Conservation (phyloP, 2,797 vertebrate species). For the Argyrosomus regius region DNA sequence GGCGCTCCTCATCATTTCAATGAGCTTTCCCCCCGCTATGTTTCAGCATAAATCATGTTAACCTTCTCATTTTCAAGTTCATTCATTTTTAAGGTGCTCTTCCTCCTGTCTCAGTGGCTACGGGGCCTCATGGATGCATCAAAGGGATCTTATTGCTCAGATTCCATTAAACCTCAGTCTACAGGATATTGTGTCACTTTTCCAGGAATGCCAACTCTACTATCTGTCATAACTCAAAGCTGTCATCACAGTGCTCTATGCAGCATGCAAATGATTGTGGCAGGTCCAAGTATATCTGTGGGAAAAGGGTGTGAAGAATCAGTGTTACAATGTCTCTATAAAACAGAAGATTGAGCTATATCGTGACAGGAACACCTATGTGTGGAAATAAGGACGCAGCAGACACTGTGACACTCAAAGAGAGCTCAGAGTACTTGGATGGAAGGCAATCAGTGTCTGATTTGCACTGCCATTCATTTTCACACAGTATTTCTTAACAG, state of each 20-base stretch:
- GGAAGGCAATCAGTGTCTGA: slow-evolving; percentile 15
- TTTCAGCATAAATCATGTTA: slow-evolving; percentile 84
- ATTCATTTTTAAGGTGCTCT: slow-evolving; percentile 84
- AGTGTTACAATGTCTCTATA: slow-evolving; percentile 30
- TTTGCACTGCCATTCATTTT: slow-evolving; percentile 20
- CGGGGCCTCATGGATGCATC: slow-evolving; percentile 56
- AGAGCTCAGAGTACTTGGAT: slow-evolving; percentile 3
- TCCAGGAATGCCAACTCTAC: slow-evolving; percentile 65
- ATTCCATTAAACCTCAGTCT: slow-evolving; percentile 79
- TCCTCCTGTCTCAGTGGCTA: slow-evolving; percentile 54
- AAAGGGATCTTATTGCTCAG: slow-evolving; percentile 71
- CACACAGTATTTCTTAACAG: slow-evolving; percentile 1
- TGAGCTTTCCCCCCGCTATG: slow-evolving; percentile 63
- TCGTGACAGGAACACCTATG: slow-evolving; percentile 56
- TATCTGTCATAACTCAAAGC: slow-evolving; percentile 69
- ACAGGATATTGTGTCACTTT: slow-evolving; percentile 74
- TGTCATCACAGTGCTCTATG: slow-evolving; percentile 53
- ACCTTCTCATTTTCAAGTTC: slow-evolving; percentile 86
- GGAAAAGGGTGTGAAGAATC: slow-evolving; percentile 29
- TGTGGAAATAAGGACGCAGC: slow-evolving; percentile 31
- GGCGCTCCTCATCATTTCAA: slow-evolving; percentile 81
- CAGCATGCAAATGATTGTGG: slow-evolving; percentile 64
- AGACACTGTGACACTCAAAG: slow-evolving; percentile 13
- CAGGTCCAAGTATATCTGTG: slow-evolving; percentile 43
- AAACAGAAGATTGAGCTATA: slow-evolving; percentile 43